Conservation (phyloP, 2,888 invertebrate species). For the Oconnorella tubifera region DNA sequence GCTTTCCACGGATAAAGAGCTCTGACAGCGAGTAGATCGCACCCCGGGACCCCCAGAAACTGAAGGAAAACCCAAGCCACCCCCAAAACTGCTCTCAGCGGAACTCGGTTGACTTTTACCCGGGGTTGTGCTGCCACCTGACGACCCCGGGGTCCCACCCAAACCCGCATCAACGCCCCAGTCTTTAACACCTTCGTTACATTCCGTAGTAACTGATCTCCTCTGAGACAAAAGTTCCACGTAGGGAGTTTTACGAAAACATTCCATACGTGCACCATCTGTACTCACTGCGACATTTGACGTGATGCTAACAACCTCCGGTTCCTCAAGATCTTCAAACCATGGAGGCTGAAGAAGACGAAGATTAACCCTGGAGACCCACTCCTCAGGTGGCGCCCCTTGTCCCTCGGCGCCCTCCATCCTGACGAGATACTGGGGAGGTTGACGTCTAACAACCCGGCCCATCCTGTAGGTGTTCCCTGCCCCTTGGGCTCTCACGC, state of each 20-base stretch:
- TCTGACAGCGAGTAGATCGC: constrained; percentile 39
- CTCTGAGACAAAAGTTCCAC: background rate
- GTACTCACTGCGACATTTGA: background rate
- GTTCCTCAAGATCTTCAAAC: constrained; percentile 80
- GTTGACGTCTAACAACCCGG: constrained; percentile 67
- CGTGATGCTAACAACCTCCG: constrained; percentile 24
- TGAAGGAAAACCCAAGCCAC: background rate
- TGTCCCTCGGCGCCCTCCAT: background rate
- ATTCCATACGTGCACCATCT: too few species aligned
- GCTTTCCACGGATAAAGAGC: constrained; percentile 51
- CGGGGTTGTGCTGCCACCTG: background rate
- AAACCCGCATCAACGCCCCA: background rate
- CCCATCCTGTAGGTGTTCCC: constrained; percentile 78
- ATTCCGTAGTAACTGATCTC: too few species aligned
- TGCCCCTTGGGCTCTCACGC: constrained; percentile 62
- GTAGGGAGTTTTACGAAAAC: too few species aligned
- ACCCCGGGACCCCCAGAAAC: background rate
- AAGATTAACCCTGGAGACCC: constrained; percentile 81
- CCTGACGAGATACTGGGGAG: constrained; percentile 69
- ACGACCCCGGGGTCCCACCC: background rate
- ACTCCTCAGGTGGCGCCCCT: background rate
- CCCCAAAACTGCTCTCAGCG: background rate
- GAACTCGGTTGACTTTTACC: background rate
- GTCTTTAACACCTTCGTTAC: background rate
- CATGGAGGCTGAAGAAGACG: constrained; percentile 88